Conservation (phyloP, 2,888 invertebrate genomes). For the Lasioglossum oenotherae region DNA sequence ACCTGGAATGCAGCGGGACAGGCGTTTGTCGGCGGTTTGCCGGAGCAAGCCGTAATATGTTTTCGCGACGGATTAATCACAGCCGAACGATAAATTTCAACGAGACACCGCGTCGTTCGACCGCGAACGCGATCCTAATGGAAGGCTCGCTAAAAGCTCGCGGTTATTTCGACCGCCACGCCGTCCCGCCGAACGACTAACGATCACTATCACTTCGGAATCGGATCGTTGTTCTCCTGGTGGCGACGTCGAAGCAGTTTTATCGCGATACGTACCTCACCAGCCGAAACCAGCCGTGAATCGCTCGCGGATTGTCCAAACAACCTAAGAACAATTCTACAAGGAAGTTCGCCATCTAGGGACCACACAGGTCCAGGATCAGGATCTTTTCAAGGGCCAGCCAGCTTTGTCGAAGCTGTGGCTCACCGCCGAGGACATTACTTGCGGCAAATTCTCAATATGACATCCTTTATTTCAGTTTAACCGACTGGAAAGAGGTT, state of each 20-base stretch:
- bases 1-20: slow-evolving; percentile 40
- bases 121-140: slow-evolving; percentile 59
- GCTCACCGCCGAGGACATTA: slow-evolving; percentile 48
- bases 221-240: slow-evolving; percentile 50
- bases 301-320: too few relatives aligned
- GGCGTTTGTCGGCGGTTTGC: slow-evolving; percentile 40
- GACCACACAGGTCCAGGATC: background rate
- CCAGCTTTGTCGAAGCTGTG: background rate
- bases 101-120: slow-evolving; percentile 50
- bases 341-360: background rate
- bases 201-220: slow-evolving; percentile 17
- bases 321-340: background rate
- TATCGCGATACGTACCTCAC: slow-evolving; percentile 33
- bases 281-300: too few relatives aligned
- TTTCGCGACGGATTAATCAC: slow-evolving; percentile 56
- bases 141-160: slow-evolving; percentile 53
- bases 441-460: slow-evolving; percentile 76
- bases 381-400: background rate
- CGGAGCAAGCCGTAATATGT: slow-evolving; percentile 41
- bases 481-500: slow-evolving; percentile 75
- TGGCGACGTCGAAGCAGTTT: slow-evolving; percentile 55
- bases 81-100: slow-evolving; percentile 59
- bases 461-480: slow-evolving; percentile 79
- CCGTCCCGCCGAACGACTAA: slow-evolving; percentile 32
- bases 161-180: slow-evolving; percentile 62